Evolutionary conservation across 2,113 vertebrate genomes (phyloP).

Genomic region (Phocoena sinus): DNA sequence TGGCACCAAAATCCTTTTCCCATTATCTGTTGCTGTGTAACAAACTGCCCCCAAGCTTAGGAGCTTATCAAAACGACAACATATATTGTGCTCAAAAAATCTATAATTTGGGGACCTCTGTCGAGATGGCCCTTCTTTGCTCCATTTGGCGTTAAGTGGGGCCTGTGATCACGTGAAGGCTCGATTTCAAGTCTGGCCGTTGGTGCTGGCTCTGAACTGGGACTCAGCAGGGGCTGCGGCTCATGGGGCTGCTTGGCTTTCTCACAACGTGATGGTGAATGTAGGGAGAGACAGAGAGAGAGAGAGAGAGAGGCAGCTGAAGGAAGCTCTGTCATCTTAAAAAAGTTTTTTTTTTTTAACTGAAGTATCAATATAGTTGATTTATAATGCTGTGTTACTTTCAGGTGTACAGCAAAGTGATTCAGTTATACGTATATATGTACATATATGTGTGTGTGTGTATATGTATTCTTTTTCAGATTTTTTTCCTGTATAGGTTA

Average conservation of each 20-base stretch:
- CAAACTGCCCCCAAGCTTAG: neutral
- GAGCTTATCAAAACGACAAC: neutral
- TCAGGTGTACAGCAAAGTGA: neutral
- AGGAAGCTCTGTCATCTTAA: neutral
- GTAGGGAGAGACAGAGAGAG: neutral
- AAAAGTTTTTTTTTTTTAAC: neutral
- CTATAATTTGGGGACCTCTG: neutral
- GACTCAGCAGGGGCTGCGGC: neutral
- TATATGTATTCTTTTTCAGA: neutral
- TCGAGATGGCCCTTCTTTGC: neutral
- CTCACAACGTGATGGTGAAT: neutral
- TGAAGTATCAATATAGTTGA: no score
- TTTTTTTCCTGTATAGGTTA: neutral
- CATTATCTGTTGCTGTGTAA: neutral
- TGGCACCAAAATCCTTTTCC: neutral
- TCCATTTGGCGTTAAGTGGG: neutral
- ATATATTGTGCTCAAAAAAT: neutral
- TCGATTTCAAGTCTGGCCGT: fast-evolving
- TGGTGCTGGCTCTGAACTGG: neutral
- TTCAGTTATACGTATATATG: neutral
- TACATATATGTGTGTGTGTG: no score
- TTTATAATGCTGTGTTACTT: neutral
- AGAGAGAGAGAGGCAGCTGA: no score
- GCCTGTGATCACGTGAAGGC: neutral
- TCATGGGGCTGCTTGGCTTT: neutral